A percentile compares a stretch with the other conserved stretches of the same genome.
Evolutionary conservation across 2,113 vertebrate genomes (phyloP).

Genomic region (Anser brachyrhynchus): DNA sequence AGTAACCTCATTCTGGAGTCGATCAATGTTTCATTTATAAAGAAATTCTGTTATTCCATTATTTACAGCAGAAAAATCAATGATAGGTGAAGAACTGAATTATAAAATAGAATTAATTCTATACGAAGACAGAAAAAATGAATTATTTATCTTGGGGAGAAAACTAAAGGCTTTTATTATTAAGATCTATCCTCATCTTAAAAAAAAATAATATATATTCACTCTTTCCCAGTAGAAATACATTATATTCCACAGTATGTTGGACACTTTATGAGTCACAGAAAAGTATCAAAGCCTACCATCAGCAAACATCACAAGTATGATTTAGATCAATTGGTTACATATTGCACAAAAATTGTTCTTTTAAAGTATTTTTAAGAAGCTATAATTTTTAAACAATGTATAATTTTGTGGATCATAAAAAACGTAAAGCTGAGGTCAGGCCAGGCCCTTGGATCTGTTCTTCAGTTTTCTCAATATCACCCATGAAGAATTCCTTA

Average conservation of each 20-base stretch:
- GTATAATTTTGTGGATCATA: accelerated
- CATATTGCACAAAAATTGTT: neutral
- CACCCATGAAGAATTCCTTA: neutral
- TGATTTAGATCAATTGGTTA: neutral
- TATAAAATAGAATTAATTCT: neutral
- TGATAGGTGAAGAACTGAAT: neutral
- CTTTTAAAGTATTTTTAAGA: neutral
- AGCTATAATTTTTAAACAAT: neutral
- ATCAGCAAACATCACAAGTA: neutral
- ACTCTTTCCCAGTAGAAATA: neutral
- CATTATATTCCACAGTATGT: neutral
- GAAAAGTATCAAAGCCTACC: neutral
- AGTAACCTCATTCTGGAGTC: neutral
- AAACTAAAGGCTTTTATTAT: neutral
- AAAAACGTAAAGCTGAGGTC: neutral
- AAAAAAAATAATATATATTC: neutral
- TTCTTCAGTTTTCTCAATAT: neutral
- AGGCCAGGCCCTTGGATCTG: neutral
- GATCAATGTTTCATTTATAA: neutral
- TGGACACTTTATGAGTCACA: neutral
- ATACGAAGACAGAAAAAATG: neutral
- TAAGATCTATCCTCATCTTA: neutral
- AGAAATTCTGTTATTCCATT: neutral
- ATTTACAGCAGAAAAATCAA: constrained; percentile 28
- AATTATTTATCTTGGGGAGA: neutral